A percentile compares a stretch with the other conserved stretches of the same genome.
These are phyloP conservation scores for Rhagium mordax DNA, from an alignment of 2,888 invertebrate genomes.

Conservation along the genomic window DNA sequence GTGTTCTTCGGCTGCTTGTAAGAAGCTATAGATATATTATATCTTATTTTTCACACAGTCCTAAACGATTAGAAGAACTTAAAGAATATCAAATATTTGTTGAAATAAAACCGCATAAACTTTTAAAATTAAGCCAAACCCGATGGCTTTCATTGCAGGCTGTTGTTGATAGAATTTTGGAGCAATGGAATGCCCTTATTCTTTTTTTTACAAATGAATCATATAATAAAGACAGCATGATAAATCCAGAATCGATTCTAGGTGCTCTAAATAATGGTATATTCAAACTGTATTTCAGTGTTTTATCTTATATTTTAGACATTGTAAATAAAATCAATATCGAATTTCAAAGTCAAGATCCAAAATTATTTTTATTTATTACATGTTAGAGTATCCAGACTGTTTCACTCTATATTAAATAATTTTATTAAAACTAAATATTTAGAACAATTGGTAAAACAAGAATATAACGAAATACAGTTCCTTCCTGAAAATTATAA, in stretches of 20 bases:
- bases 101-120: conserved; percentile 33
- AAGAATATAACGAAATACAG: not conserved
- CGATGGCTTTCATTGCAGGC: conserved; percentile 44
- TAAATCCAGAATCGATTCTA: not conserved
- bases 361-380: not conserved
- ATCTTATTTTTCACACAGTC: conserved; percentile 20
- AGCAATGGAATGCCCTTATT: conserved; percentile 32
- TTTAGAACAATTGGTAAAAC: not conserved
- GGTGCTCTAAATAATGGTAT: not conserved
- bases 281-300: conserved; percentile 22
- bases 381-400: not conserved
- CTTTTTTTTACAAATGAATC: conserved; percentile 24
- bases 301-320: conserved; percentile 32
- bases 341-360: not conserved
- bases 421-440: not conserved
- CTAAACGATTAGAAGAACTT: conserved; percentile 34
- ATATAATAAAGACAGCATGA: not conserved
- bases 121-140: conserved; percentile 39
- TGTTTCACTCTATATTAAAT: not conserved
- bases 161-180: conserved; percentile 33
- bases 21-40: not conserved
- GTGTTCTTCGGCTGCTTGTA: not conserved
- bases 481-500: not conserved
- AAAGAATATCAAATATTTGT: conserved; percentile 39
- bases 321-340: conserved; percentile 29